Conservation (phyloP, 2,113 vertebrate genomes). For the Naja naja region DNA sequence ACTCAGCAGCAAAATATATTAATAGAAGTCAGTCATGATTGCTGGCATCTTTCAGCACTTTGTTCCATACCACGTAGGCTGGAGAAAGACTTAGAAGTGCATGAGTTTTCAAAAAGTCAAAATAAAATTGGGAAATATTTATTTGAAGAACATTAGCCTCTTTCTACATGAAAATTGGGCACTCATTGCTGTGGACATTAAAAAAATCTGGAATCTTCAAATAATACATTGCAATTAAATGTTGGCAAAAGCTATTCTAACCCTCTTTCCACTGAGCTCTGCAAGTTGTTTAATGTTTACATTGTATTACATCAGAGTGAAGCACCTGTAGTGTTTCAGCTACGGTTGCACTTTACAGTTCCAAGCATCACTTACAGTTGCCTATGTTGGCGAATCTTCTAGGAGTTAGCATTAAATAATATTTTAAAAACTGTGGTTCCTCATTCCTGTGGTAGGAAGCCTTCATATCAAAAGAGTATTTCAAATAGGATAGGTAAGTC, state of each 20-base stretch:
- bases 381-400: not conserved
- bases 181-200: not conserved
- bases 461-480: not conserved
- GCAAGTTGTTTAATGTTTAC: not conserved
- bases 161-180: not conserved
- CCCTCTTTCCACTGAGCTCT: not conserved
- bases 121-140: not conserved
- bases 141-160: not conserved
- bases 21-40: constrained; percentile 2
- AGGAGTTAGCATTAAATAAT: not conserved
- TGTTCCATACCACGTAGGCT: not conserved
- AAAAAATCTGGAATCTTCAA: not conserved
- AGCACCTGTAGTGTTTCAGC: not conserved
- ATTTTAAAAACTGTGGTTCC: not conserved
- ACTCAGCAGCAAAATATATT: constrained; percentile 17
- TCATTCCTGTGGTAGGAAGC: not conserved
- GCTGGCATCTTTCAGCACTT: constrained; percentile 15
- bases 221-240: not conserved
- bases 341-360: not conserved
- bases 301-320: not conserved
- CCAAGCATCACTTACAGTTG: not conserved
- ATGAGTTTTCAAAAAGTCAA: not conserved
- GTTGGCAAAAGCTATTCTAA: not conserved
- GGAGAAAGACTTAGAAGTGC: not conserved
- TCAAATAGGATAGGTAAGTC: not conserved